These are phyloP conservation scores for Hirudo medicinalis DNA, from an alignment of 1,140 invertebrate species.

Conservation along the genomic window DNA sequence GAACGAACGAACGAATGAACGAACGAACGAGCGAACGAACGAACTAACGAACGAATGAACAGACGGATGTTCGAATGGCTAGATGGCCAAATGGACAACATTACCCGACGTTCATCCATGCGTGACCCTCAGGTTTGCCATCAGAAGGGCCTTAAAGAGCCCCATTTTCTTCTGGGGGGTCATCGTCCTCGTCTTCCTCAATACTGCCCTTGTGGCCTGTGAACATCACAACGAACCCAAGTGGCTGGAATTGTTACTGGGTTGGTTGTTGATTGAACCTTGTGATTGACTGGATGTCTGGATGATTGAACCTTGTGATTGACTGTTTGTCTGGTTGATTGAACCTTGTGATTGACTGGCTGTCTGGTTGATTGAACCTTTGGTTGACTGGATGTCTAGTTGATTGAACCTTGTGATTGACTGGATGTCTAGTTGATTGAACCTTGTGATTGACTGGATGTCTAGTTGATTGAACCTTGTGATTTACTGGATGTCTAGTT, in stretches of 20 bases:
- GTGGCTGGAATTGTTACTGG: constrained; percentile 91
- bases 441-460: constrained; percentile 23
- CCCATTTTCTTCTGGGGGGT: constrained; percentile 99
- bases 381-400: constrained; percentile 22
- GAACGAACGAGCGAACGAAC: too few relatives aligned
- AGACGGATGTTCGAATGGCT: too few relatives aligned
- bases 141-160: constrained; percentile 74
- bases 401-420: not conserved
- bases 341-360: not conserved
- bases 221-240: constrained; percentile 91
- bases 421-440: not conserved
- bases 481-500: constrained; percentile 21
- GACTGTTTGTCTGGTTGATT: not conserved
- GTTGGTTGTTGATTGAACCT: constrained; percentile 53
- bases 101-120: too few relatives aligned
- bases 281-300: constrained; percentile 22
- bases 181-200: constrained; percentile 96
- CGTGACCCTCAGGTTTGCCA: constrained; percentile 27
- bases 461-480: not conserved
- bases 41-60: too few relatives aligned
- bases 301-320: not conserved
- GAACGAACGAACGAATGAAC: too few relatives aligned
- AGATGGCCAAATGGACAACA: too few relatives aligned
- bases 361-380: too few relatives aligned
- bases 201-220: constrained; percentile 93